phyloP scores from a whole-genome alignment of 2,888 invertebrate genomes.

The Meteorus colon region DNA sequence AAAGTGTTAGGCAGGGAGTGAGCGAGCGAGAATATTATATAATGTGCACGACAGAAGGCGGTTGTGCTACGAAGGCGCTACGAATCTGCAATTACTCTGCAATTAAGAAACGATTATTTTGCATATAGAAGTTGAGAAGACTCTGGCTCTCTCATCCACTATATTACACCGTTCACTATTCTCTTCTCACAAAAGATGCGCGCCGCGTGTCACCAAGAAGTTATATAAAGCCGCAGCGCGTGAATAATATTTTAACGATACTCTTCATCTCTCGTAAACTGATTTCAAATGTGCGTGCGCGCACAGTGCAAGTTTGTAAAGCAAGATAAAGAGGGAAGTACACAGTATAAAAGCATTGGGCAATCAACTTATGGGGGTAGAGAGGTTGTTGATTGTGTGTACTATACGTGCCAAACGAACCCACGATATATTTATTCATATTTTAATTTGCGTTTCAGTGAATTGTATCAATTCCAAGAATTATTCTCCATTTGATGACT shows the following conservation, averaged over 20 bases:
- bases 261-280: constrained; percentile 68
- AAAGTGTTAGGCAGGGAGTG: not conserved
- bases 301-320: not conserved
- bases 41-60: constrained; percentile 52
- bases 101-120: constrained; percentile 73
- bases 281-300: constrained; percentile 61
- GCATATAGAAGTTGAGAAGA: constrained; percentile 61
- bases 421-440: too few species aligned
- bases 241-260: constrained; percentile 71
- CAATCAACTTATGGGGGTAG: not conserved
- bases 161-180: not conserved
- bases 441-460: too few species aligned
- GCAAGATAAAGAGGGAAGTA: not conserved
- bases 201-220: constrained; percentile 72
- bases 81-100: constrained; percentile 70
- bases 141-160: not conserved
- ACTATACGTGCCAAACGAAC: not conserved
- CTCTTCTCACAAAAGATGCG: constrained; percentile 45
- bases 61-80: constrained; percentile 39
- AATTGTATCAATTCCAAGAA: too few species aligned
- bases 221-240: constrained; percentile 57
- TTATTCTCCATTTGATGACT: too few species aligned
- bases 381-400: not conserved
- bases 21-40: constrained; percentile 28
- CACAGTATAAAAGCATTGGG: not conserved